Percentiles rank a stretch among this genome's conserved stretches.
These are phyloP conservation scores for Ahaetulla prasina DNA, from an alignment of 2,113 vertebrate species.

Conservation along the genomic window DNA sequence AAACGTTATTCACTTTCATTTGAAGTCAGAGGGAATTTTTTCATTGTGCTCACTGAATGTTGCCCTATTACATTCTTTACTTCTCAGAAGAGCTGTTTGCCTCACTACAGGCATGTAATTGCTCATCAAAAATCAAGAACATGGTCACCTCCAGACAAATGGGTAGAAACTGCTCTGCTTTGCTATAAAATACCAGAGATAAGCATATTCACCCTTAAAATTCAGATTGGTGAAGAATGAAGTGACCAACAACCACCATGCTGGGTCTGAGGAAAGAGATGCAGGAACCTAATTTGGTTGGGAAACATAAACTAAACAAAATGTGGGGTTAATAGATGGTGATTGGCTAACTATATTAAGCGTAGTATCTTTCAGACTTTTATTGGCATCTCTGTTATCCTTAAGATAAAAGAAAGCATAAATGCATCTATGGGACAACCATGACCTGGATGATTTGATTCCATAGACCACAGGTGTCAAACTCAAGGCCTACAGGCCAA, in stretches of 20 bases:
- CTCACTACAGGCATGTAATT: background rate
- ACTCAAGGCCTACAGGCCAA: no score
- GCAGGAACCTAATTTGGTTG: background rate
- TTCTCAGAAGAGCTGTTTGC: background rate
- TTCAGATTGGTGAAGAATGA: background rate
- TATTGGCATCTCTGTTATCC: background rate
- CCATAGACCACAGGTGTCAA: background rate
- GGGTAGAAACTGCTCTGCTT: background rate
- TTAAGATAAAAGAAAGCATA: background rate
- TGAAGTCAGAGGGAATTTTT: background rate
- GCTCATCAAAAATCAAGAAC: slow-evolving; percentile 9
- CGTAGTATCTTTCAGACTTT: background rate
- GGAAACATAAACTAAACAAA: background rate
- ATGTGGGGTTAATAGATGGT: background rate
- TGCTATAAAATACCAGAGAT: background rate
- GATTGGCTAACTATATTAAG: background rate
- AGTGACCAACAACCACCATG: background rate
- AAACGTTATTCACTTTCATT: background rate
- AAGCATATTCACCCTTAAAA: background rate
- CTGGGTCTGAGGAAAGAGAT: background rate
- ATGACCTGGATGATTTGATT: background rate
- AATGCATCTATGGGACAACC: background rate
- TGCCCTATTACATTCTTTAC: background rate
- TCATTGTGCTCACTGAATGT: background rate
- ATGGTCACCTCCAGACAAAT: background rate